Evolutionary conservation across 2,797 vertebrate genomes (phyloP).

Genomic region (Anguilla obscura): DNA sequence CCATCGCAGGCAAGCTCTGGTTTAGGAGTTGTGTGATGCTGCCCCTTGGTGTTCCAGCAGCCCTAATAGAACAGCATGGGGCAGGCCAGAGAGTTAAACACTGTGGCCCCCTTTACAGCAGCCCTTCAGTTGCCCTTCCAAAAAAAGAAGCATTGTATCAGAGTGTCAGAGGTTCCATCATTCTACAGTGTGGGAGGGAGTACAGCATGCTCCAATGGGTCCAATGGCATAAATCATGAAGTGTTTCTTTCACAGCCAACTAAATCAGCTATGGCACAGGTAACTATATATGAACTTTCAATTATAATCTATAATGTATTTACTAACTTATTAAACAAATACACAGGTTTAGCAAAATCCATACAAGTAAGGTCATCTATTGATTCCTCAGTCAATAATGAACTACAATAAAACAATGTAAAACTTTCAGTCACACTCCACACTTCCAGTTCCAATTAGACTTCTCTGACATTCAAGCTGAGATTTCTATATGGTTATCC

Average conservation of each 20-base stretch:
- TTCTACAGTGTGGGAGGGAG: neutral
- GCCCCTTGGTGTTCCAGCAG: neutral
- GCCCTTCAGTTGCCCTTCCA: neutral
- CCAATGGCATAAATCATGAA: neutral
- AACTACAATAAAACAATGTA: neutral
- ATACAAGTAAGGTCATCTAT: neutral
- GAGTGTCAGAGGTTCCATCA: neutral
- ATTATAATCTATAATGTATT: neutral
- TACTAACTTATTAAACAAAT: neutral
- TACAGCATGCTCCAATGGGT: neutral
- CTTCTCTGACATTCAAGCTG: neutral
- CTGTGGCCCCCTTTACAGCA: neutral
- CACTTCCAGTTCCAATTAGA: no score
- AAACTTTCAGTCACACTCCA: neutral
- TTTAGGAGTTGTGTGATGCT: neutral
- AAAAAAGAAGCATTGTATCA: constrained; percentile 2
- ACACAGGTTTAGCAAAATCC: neutral
- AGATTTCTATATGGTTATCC: neutral
- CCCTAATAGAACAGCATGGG: neutral
- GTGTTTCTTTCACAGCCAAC: neutral
- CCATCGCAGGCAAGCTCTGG: neutral
- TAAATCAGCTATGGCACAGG: neutral
- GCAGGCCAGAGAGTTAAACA: neutral
- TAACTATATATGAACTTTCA: neutral
- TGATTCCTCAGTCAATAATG: neutral